Conservation (phyloP, 53 echinoderm and acorn worm species). For the Holothuria leucospilota region DNA sequence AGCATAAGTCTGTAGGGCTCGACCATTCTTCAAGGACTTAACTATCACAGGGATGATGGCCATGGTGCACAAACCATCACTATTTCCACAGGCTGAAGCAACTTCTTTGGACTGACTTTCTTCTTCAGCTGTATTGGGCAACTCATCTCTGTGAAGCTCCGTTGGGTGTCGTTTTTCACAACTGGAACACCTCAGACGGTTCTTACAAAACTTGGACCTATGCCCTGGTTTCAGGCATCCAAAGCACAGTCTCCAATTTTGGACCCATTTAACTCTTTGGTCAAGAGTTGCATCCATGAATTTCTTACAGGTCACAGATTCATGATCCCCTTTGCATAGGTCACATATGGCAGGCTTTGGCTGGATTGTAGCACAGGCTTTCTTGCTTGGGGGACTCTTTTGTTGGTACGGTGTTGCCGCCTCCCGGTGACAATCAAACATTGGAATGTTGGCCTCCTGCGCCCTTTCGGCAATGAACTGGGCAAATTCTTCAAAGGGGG, state of each 20-base stretch:
- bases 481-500: neutral
- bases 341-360: constrained; percentile 5
- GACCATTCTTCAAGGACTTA: constrained; percentile 31
- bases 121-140: neutral
- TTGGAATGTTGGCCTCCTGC: constrained; percentile 39
- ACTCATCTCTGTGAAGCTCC: constrained; percentile 49
- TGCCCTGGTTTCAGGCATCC: constrained; percentile 52
- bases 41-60: constrained; percentile 58
- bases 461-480: constrained; percentile 23
- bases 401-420: neutral
- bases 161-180: constrained; percentile 62
- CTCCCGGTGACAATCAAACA: constrained; percentile 4
- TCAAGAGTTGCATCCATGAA: neutral
- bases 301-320: neutral
- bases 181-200: constrained; percentile 38
- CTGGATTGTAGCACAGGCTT: constrained; percentile 38
- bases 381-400: neutral
- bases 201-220: constrained; percentile 48
- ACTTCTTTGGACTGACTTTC: neutral
- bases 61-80: constrained; percentile 53
- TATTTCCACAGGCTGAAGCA: constrained; percentile 3
- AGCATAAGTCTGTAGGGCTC: constrained; percentile 55
- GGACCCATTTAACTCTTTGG: constrained; percentile 30
- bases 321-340: constrained; percentile 26
- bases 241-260: constrained; percentile 49